A percentile compares a stretch with the other conserved stretches of the same genome.
These are phyloP conservation scores for Pseudomyrmex cubaensis DNA, from an alignment of 1,140 invertebrate genomes.

Conservation along the genomic window DNA sequence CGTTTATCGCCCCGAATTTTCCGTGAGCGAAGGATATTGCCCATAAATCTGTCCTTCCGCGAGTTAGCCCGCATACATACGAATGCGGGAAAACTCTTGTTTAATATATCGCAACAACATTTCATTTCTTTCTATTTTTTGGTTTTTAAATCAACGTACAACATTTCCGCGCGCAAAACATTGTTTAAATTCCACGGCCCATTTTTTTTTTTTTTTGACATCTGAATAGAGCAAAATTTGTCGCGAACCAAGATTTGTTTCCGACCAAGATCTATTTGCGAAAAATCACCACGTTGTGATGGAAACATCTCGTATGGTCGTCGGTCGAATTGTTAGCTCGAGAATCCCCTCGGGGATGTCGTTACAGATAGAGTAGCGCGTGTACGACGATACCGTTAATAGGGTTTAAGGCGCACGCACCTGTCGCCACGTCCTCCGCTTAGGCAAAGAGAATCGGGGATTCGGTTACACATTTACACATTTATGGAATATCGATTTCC, in stretches of 20 bases:
- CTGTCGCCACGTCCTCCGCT: conserved; percentile 28
- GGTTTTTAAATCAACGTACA: conserved; percentile 30
- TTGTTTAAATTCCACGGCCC: background rate
- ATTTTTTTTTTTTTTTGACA: too few relatives aligned
- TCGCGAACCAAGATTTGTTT: too few relatives aligned
- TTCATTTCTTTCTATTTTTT: conserved; percentile 9
- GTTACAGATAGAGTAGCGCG: background rate
- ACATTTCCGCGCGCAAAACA: background rate
- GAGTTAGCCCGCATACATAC: conserved; percentile 45
- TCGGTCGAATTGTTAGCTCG: conserved; percentile 7
- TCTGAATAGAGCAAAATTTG: too few relatives aligned
- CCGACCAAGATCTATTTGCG: too few relatives aligned
- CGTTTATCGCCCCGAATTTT: conserved; percentile 56
- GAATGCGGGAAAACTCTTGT: conserved; percentile 37
- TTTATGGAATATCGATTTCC: conserved; percentile 83
- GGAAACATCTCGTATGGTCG: background rate
- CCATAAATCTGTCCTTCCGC: conserved; percentile 52
- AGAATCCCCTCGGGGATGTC: background rate
- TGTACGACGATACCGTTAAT: conserved; percentile 48
- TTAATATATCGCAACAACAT: conserved; percentile 52
- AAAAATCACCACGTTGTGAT: background rate
- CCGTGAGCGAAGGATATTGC: conserved; percentile 47
- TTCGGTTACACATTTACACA: conserved; percentile 81
- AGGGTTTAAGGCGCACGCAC: conserved; percentile 6
- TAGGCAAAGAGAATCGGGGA: conserved; percentile 66